Base-by-base conservation (phyloP, 1,140 invertebrate genomes). In the Aphaenogaster ashmeadi region DNA sequence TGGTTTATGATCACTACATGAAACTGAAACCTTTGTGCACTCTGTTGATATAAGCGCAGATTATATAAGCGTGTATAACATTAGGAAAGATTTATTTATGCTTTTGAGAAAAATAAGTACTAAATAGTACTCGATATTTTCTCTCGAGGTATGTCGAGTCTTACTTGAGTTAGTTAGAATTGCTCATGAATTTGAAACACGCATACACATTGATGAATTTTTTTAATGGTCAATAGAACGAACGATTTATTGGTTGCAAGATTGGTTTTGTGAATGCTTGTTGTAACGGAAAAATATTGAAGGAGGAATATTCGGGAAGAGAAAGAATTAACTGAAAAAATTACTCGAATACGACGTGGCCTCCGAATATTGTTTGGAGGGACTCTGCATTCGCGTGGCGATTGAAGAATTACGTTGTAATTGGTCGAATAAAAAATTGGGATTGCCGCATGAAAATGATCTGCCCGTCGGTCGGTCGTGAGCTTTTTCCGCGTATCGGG, bases 381-480 rank as follows among this genome's bases (percentile, higher is more conserved):
- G 80, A 60, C 44, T 84, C 80, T 84, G 54, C 69, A 84, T 75
- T 74, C 80, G 80, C 69, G 69, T 33, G 69, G 69, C 80, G 80
- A 84, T 84, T 84, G 80, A 64, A 74, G 80, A 84, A 84, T 84
- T 75, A 84, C 80, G 80, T 75, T 84, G 80, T 84, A 84, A 84
- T 84, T 84, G 80, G 80, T 27, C 69, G 69, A 74, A 84, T 84
- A 84, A 62, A 87, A 62, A 83, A 74, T 60, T 75, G 79, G 71
- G 71, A 90, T 87, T 87, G 88, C 78, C 60, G 77, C 89, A 83
- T 89, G 89, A 89, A 90, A 90, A 90, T 90, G 88, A 89, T 90
- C 86, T 86, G 80, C 52, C 78, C 54, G 58, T 74, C 56, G 80
- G 79, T 75, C 78, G 78, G 66, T 67, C 69, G 80, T 44, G 89